phyloP scores from a whole-genome alignment of 2,888 invertebrate species.

The Peribatodes rhomboidaria region DNA sequence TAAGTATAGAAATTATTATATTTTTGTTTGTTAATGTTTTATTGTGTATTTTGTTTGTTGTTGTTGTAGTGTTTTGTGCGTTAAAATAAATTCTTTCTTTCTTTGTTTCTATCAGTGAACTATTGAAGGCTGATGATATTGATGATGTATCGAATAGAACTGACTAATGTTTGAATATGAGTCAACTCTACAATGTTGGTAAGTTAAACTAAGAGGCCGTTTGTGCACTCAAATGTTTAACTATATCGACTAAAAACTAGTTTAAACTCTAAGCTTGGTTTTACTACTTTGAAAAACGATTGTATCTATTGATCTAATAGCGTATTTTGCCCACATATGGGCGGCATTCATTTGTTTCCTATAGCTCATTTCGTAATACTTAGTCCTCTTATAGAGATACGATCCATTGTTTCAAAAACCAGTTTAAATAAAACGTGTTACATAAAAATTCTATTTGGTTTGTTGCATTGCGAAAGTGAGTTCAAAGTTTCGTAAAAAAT shows the following conservation, averaged over 20 bases:
- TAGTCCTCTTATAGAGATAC: slow-evolving; percentile 12
- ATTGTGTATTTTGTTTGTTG: too few species aligned
- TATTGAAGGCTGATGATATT: too few species aligned
- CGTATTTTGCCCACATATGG: slow-evolving; percentile 13
- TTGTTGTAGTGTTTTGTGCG: too few species aligned
- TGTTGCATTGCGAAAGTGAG: slow-evolving; percentile 12
- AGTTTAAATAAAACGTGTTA: slow-evolving; percentile 18
- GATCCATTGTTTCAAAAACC: slow-evolving; percentile 20
- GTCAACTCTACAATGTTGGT: too few species aligned
- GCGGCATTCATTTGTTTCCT: slow-evolving; percentile 16
- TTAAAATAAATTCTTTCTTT: too few species aligned
- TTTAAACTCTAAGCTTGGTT: background rate
- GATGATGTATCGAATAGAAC: too few species aligned
- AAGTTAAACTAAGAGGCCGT: too few species aligned
- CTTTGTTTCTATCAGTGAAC: too few species aligned
- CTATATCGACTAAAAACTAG: background rate
- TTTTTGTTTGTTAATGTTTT: too few species aligned
- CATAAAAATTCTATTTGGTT: slow-evolving; percentile 16
- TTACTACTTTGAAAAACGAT: background rate
- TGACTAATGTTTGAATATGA: too few species aligned
- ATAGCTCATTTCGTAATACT: slow-evolving; percentile 16
- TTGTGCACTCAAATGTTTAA: background rate
- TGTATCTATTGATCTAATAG: slow-evolving; percentile 7
- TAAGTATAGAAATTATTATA: too few species aligned
- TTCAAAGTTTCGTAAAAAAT: slow-evolving; percentile 10